Evolutionary conservation across 2,113 vertebrate species (phyloP), one percentile per base, ranked within the genome.

Genomic region (Oncorhynchus nerka): DNA sequence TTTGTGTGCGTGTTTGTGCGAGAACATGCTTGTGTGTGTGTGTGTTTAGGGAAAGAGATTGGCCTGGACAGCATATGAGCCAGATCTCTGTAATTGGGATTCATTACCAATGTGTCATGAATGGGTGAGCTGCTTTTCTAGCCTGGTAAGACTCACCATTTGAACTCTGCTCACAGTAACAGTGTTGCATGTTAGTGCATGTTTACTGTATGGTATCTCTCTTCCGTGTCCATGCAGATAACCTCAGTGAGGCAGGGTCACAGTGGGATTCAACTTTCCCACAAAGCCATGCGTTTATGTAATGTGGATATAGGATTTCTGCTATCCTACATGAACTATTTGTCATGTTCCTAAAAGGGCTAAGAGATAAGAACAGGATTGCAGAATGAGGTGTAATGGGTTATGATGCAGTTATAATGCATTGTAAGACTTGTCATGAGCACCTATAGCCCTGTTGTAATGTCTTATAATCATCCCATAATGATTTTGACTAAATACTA

Each of bases 51-150:
- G 68, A 70, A 45, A 49, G 19, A 70, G 68, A 48, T 70, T 70
- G 39, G 13, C 68, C 68, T 49, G 34, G 39, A 22, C 34, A 22
- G 39, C 68, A 22, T 74, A n/a, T 45, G 59, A 49, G 75, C 73
- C 68, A 45, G 39, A 45, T 45, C 39, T 11, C 39, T 45, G 8
- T 45, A 45, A 45, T 45, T 68, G 81, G 79, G 75, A 78, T 45
- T 79, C 75, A 82, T 81, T 80, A 82, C 72, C 57, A 74, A 16
- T 49, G 71, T 77, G 79, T 73, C 77, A 66, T 68, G 73, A 68
- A 32, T 70, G 39, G 39, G 39, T 49, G 34, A 45, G 32, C 39
- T 49, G n/a, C 16, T 39, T 20, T 20, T 39, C 22, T 22, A 22
- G 8, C 6, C 49, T 55, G 49, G 49, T 55, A 3, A 30, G 24